Conservation (phyloP, 2,113 vertebrate genomes). For the Eclectus roratus region DNA sequence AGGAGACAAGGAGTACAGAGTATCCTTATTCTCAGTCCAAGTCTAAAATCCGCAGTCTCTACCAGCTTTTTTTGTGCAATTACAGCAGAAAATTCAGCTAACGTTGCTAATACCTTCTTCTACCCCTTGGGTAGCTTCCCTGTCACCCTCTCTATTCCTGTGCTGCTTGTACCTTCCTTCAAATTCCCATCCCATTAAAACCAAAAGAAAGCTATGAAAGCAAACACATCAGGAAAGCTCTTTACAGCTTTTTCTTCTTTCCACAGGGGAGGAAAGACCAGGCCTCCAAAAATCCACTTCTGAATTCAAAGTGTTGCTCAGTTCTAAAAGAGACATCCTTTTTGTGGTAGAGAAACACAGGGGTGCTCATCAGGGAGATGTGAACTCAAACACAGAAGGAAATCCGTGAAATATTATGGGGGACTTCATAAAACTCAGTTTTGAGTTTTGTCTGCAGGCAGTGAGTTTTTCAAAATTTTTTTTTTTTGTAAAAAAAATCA, state of each 20-base stretch:
- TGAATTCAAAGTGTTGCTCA: not conserved
- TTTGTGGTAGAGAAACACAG: not conserved
- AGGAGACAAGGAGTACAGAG: not conserved
- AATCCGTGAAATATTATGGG: not conserved
- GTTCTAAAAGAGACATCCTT: not conserved
- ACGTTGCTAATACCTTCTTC: not conserved
- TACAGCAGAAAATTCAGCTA: not conserved
- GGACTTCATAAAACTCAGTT: not conserved
- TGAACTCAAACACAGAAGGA: not conserved
- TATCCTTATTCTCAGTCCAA: not conserved
- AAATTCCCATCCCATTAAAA: not conserved
- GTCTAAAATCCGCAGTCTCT: not conserved
- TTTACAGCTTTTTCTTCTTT: not conserved
- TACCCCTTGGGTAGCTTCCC: not conserved
- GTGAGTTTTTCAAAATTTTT: not conserved
- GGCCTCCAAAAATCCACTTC: not conserved
- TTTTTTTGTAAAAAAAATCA: not conserved
- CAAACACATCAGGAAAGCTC: not conserved
- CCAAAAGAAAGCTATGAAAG: not conserved
- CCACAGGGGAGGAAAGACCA: not conserved
- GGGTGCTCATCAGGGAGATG: not conserved
- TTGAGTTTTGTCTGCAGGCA: not conserved
- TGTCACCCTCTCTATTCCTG: not conserved
- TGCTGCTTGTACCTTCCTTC: not conserved
- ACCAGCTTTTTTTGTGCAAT: not conserved